Base-by-base conservation (phyloP, 30 jellyfish, hydroid and myxozoan species). In the Sanderia malayensis region DNA sequence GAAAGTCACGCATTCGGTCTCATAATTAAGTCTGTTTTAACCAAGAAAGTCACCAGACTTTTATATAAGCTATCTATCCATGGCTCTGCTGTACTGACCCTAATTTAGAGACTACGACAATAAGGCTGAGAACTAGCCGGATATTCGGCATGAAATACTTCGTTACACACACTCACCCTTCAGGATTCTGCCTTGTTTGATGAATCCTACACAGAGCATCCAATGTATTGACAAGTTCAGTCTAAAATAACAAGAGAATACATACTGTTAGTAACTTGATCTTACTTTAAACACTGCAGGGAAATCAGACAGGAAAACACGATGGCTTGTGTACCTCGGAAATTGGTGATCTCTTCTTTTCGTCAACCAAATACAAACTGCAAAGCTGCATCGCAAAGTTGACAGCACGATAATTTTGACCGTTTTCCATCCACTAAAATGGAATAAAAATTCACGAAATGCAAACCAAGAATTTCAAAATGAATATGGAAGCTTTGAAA, bases 351-450 rank as follows among this genome's bases (percentile, higher is more conserved):
- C 97, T 41, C 4, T 70, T 72, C 80, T 81, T 82, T 44, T 89
- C 97, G 7, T 89, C 97, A n/a, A 89, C 79, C 76, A 89, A 67
- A 57, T 89, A 89, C 46, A 81, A 24, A 6, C 97, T 70, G 64
- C 94, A 81, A n/a, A 89, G 33, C 82, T 89, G 97, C 74, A 76
- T 71, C 61, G 97, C 97, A 25, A 89, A 80, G 31, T 75, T 94
- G 21, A 89, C 74, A 0, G 97, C 97, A 24, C 80, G 90, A 66
- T 47, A 60, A 66, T 83, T 76, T 37, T 81, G 95, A 58, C 97
- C 95, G 49, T 81, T 64, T 20, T 89, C 97, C 31, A 89, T 81
- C 95, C 95, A 82, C 97, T 89, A 28, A 17, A 87, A 34, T 11
- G 15, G 37, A 71, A 64, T 46, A 49, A 15, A 60, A 21, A 9